Base-by-base conservation (phyloP, 2,113 vertebrate species). In the Pseudorasbora parva region DNA sequence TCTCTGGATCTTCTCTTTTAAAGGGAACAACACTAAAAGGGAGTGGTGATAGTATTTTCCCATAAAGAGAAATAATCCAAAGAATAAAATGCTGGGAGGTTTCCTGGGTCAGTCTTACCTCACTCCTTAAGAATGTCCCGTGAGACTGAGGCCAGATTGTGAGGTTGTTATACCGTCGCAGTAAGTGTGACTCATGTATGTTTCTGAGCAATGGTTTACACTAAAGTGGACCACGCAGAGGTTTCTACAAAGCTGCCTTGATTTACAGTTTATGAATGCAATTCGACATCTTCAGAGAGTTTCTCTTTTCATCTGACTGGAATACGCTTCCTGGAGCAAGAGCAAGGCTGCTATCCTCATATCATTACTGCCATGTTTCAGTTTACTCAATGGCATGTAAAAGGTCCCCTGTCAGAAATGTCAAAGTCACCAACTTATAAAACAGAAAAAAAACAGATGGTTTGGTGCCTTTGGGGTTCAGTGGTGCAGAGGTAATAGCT, bases 51-150 rank as follows among this genome's bases (percentile, higher is more conserved):
- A 30, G n/a, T 71, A 57, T 72, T 81, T 72, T 84, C 73, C 62
- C 45, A 41, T 66, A 81, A 47, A 54, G 23, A 84, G 49, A 56
- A 82, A 78, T 60, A 86, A 62, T 77, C 78, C 62, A 71, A 59
- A 81, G 78, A 69, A 73, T 27, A 74, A 85, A 66, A 81, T 62
- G 30, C 30, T 25, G 64, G 57, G 80, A 87, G 51, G 72, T 76
- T 77, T 66, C 56, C 49, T 33, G 51, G 60, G 49, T 51, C 51
- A 3, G 33, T 37, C 64, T 83, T 85, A 87, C 85, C 56, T 88
- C 87, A 88, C 72, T 81, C 59, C 43, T 76, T 23, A 84, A 75
- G 76, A 69, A 88, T 88, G 83, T 82, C 85, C 68, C 87, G 11
- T 43, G 56, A 88, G 77, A 77, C 64, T 10, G 54, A 82, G 74